Evolutionary conservation across 2,888 invertebrate species (phyloP), one percentile per base, ranked within the genome.

Genomic region (Apamea anceps): DNA sequence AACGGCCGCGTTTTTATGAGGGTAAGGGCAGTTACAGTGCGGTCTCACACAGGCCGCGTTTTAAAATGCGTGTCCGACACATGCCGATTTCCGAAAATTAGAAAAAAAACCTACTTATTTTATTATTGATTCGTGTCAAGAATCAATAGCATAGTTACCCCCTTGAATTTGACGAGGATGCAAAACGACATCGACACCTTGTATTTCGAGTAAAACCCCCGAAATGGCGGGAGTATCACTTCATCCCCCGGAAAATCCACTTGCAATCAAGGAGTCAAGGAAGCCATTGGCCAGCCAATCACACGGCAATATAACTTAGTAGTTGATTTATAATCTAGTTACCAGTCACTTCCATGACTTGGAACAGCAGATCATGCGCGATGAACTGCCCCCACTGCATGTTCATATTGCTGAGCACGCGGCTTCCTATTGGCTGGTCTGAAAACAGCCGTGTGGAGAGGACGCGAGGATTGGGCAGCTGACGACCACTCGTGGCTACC

Each of bases 351-450:
- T 98, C 97, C 91, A 98, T 97, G 0, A 98, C 97, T 84, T 98
- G 96, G 72, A 96, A 97, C 2, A 98, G 95, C 85, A 98, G 92
- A 88, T 98, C 98, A 87, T 98, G 98, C 0, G 98, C 97, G 32
- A 98, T 91, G 90, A 98, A 98, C 91, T 98, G 98, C 0, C 98
- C 98, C 97, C 98, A 98, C 91, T 98, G 98, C 97, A 98, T 98
- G 79, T 98, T 95, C 88, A 98, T 95, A 73, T 98, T 96, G 2
- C 97, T 97, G 79, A 97, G 95, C 1, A 96, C 95, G 0, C 93
- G 89, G 89, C 98, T 98, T 42, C 96, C 93, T 54, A 96, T 94
- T 1, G 95, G 94, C 63, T 93, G 94, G 83, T 97, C 97, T 0
- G 95, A 90, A 91, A 98, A 98, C 37, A 98, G 91, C 0, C 96